These are phyloP conservation scores for Aleiodes leptofemur DNA, from an alignment of 2,888 invertebrate genomes.

Conservation along the genomic window DNA sequence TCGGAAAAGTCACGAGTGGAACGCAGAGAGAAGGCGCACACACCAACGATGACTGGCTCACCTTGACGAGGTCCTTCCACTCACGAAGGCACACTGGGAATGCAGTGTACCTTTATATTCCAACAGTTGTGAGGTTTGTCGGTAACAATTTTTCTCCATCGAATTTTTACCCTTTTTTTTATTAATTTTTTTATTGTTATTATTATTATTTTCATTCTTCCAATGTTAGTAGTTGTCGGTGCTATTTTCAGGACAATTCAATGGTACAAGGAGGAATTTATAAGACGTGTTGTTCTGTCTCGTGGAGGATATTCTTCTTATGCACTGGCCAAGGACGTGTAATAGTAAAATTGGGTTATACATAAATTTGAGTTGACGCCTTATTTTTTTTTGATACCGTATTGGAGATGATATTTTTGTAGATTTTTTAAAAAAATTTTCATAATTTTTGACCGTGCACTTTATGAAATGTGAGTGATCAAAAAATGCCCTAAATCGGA, in stretches of 20 bases:
- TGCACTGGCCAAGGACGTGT: constrained; percentile 18
- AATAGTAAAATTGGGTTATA: constrained; percentile 25
- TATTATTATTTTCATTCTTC: too few relatives aligned
- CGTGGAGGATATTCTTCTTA: constrained; percentile 40
- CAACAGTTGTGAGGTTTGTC: constrained; percentile 31
- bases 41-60: constrained; percentile 67
- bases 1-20: constrained; percentile 35
- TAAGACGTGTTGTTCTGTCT: constrained; percentile 38
- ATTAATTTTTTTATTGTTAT: too few relatives aligned
- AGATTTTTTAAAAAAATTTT: too few relatives aligned
- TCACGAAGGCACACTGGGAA: constrained; percentile 65
- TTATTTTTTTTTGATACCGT: too few relatives aligned
- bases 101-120: constrained; percentile 59
- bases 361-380: background rate
- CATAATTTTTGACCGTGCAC: too few relatives aligned
- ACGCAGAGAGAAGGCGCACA: constrained; percentile 57
- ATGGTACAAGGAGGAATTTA: constrained; percentile 38
- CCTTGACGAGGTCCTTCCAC: constrained; percentile 74
- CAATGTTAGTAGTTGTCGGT: constrained; percentile 9
- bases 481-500: too few relatives aligned
- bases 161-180: background rate
- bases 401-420: too few relatives aligned
- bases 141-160: constrained; percentile 11
- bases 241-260: constrained; percentile 31
- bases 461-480: too few relatives aligned